Evolutionary conservation across 2,797 vertebrate species (phyloP).

Genomic region (Epinephelus malabaricus): DNA sequence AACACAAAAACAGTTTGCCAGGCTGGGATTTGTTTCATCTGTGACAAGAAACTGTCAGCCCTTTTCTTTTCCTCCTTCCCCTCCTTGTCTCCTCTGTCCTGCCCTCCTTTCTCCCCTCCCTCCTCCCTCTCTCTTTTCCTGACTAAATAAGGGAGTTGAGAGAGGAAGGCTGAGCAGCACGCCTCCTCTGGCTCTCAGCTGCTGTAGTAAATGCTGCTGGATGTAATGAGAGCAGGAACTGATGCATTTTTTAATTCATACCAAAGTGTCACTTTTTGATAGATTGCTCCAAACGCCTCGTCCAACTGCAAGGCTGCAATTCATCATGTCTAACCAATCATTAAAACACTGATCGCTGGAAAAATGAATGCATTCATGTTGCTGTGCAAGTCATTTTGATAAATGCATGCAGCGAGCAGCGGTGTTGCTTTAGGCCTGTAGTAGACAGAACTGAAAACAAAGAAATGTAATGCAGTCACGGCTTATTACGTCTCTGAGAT

Average conservation of each 20-base stretch:
- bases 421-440: constrained; percentile 18
- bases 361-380: constrained; percentile 15
- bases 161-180: constrained; percentile 49
- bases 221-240: constrained; percentile 44
- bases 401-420: constrained; percentile 21
- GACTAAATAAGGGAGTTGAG: constrained; percentile 85
- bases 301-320: constrained; percentile 54
- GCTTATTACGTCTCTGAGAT: neutral
- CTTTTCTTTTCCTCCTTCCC: neutral
- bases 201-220: constrained; percentile 53
- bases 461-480: neutral
- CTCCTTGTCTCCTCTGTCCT: neutral
- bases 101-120: neutral
- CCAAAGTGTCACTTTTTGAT: constrained; percentile 57
- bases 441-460: constrained; percentile 25
- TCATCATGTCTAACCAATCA: constrained; percentile 55
- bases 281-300: constrained; percentile 34
- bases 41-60: constrained; percentile 33
- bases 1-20: constrained; percentile 18
- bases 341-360: constrained; percentile 48
- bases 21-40: constrained; percentile 49
- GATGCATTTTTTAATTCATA: constrained; percentile 70
- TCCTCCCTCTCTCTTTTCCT: constrained; percentile 55
- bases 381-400: constrained; percentile 51
- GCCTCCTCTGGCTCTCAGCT: constrained; percentile 43